phyloP scores from a whole-genome alignment of 2,113 vertebrate genomes.

The Chaetops frenatus region DNA sequence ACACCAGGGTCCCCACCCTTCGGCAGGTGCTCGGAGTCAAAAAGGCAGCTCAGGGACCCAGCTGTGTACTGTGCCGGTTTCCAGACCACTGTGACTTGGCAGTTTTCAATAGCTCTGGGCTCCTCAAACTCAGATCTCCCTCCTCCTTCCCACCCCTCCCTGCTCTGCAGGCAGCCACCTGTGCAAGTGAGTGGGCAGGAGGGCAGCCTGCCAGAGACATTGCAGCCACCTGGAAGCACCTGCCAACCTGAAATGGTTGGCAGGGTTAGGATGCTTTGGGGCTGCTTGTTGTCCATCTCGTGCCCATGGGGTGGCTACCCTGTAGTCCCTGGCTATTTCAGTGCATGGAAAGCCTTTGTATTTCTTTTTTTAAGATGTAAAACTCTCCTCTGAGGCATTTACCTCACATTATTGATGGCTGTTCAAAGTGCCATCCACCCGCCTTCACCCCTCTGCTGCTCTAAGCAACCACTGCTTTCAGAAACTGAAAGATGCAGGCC shows the following conservation, averaged over 20 bases:
- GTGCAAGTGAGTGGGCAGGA: background rate
- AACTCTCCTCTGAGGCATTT: background rate
- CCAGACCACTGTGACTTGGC: background rate
- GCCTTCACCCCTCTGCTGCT: fast-evolving
- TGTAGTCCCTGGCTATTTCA: background rate
- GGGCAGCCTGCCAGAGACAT: background rate
- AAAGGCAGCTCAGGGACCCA: background rate
- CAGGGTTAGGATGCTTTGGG: background rate
- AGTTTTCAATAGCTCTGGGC: background rate
- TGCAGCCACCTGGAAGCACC: background rate
- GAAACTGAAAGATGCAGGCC: background rate
- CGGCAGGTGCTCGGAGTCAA: background rate
- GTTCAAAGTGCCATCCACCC: fast-evolving
- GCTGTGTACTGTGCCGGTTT: background rate
- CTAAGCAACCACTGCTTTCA: background rate
- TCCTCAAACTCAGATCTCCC: background rate
- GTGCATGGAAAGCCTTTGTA: background rate
- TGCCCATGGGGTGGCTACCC: background rate
- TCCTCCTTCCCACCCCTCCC: background rate
- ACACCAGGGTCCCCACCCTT: background rate
- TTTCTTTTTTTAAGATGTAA: background rate
- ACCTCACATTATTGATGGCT: background rate
- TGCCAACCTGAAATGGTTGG: background rate
- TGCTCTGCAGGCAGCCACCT: background rate
- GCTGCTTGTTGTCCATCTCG: background rate